Conservation (phyloP, 2,797 vertebrate species). For the Gymnothorax reevesii region DNA sequence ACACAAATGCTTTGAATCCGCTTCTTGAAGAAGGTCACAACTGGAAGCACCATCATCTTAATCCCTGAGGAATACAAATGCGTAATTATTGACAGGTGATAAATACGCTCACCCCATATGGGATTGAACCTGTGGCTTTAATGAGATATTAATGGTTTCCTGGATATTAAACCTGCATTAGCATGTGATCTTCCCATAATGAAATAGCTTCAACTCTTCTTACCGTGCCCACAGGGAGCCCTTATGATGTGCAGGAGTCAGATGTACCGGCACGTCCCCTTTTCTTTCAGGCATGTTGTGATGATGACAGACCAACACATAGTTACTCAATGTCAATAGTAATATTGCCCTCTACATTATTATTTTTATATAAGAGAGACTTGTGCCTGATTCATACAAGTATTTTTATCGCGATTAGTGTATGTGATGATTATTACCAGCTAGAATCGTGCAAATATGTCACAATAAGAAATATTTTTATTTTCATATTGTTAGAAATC, state of each 20-base stretch:
- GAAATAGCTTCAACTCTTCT: neutral
- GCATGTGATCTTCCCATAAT: neutral
- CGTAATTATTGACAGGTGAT: neutral
- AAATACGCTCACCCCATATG: neutral
- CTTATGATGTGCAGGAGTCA: neutral
- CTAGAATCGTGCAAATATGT: neutral
- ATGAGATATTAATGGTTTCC: neutral
- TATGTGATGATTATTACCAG: neutral
- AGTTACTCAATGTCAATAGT: neutral
- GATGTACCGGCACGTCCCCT: neutral
- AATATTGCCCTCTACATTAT: neutral
- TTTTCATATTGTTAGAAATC: too few relatives aligned
- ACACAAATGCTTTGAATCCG: neutral
- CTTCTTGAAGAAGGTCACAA: neutral
- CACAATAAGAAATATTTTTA: too few relatives aligned
- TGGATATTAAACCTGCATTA: constrained; percentile 7
- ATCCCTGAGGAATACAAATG: neutral
- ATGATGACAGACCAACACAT: neutral
- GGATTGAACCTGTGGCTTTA: neutral
- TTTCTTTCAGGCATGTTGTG: neutral
- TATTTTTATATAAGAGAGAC: neutral
- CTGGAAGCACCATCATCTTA: neutral
- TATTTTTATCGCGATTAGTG: neutral
- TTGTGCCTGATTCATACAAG: neutral
- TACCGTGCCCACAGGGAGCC: neutral